Evolutionary conservation across 2,888 invertebrate species (phyloP).

Genomic region (Mimumesa dahlbomi): DNA sequence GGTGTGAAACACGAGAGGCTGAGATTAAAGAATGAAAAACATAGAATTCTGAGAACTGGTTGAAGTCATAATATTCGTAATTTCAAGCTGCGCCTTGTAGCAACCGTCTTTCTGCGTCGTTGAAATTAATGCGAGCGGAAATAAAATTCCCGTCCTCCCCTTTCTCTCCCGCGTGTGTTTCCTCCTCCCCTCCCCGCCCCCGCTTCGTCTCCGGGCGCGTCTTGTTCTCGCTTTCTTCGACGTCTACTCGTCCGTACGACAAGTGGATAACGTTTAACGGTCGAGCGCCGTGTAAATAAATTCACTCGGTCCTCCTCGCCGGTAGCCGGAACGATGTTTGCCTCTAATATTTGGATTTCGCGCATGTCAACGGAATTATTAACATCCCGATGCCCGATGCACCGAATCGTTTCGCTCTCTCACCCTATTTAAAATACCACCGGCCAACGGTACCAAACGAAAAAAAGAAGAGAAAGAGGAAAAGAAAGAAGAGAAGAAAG

Average conservation of each 20-base stretch:
- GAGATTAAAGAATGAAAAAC: slow-evolving; percentile 81
- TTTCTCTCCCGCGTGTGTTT: slow-evolving; percentile 50
- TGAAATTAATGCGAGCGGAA: slow-evolving; percentile 71
- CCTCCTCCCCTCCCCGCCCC: slow-evolving; percentile 40
- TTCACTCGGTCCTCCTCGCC: slow-evolving; percentile 46
- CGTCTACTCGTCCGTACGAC: slow-evolving; percentile 42
- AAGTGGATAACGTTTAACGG: slow-evolving; percentile 64
- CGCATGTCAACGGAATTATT: slow-evolving; percentile 41
- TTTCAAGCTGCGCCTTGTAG: slow-evolving; percentile 72
- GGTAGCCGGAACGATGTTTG: slow-evolving; percentile 48
- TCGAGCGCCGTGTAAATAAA: slow-evolving; percentile 63
- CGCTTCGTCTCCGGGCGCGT: slow-evolving; percentile 22
- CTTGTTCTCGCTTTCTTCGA: slow-evolving; percentile 26
- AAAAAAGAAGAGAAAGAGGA: no score
- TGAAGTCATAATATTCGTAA: slow-evolving; percentile 80
- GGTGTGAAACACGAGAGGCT: slow-evolving; percentile 79
- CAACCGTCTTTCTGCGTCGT: slow-evolving; percentile 65
- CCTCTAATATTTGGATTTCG: slow-evolving; percentile 63
- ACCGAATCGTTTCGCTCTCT: neutral
- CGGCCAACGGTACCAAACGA: no score
- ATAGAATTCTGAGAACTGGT: slow-evolving; percentile 79
- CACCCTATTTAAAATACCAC: no score
- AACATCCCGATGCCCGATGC: slow-evolving; percentile 1
- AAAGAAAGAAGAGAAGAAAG: no score
- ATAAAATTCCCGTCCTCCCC: slow-evolving; percentile 69